A percentile compares a stretch with the other conserved stretches of the same genome.
phyloP scores from a whole-genome alignment of 1,140 invertebrate species.

The Oryctes rhinoceros region DNA sequence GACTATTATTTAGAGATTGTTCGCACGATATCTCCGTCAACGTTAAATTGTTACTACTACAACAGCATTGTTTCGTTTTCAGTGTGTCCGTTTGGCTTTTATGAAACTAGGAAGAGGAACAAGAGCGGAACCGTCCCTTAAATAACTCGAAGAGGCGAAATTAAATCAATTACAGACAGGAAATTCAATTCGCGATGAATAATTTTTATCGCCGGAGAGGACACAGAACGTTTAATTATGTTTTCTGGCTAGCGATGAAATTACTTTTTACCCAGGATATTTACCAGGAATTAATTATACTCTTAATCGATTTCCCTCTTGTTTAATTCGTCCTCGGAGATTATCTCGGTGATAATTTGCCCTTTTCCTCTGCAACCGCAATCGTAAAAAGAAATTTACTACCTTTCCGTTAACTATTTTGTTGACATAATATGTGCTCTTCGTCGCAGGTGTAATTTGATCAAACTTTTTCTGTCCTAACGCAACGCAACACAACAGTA shows the following conservation, averaged over 20 bases:
- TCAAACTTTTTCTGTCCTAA: no score
- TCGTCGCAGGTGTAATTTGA: no score
- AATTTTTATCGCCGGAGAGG: constrained; percentile 51
- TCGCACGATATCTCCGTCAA: constrained; percentile 28
- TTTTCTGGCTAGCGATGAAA: constrained; percentile 53
- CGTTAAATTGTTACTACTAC: constrained; percentile 49
- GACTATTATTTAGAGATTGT: neutral
- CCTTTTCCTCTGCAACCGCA: constrained; percentile 25
- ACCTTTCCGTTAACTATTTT: neutral
- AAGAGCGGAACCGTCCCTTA: neutral
- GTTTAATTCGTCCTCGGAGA: constrained; percentile 52
- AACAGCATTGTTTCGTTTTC: neutral
- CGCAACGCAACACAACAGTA: no score
- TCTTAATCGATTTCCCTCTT: constrained; percentile 54
- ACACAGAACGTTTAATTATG: constrained; percentile 56
- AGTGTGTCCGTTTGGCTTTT: neutral
- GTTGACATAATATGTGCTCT: neutral
- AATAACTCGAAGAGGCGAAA: constrained; percentile 29
- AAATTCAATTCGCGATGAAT: constrained; percentile 49
- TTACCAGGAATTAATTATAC: constrained; percentile 53
- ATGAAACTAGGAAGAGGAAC: neutral
- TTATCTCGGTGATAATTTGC: constrained; percentile 38
- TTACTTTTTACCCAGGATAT: constrained; percentile 51
- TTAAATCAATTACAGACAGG: constrained; percentile 53
- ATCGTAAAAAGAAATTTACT: constrained; percentile 29